phyloP scores from a whole-genome alignment of 2,888 invertebrate species.

The Dugesia japonica region DNA sequence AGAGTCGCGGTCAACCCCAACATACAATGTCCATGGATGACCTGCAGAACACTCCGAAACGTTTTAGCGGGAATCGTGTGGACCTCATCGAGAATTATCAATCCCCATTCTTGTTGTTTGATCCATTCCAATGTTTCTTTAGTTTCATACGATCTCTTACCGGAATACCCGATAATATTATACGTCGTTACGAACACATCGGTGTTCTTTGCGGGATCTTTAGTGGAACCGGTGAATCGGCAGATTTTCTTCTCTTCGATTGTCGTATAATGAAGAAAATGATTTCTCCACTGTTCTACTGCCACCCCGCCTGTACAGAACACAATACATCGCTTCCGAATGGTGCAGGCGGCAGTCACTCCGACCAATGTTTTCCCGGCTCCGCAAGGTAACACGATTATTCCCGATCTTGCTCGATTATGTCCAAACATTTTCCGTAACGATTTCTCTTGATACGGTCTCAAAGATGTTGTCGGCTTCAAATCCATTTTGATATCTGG shows the following conservation, averaged over 20 bases:
- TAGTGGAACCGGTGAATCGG: conserved; percentile 91
- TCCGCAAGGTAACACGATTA: conserved; percentile 93
- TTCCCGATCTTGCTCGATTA: conserved; percentile 73
- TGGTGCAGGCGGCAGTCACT: conserved; percentile 97
- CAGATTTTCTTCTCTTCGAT: conserved; percentile 96
- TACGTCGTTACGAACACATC: conserved; percentile 66
- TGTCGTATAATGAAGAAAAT: conserved; percentile 96
- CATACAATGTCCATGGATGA: conserved; percentile 94
- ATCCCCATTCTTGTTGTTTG: conserved; percentile 92
- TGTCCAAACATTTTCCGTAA: conserved; percentile 98
- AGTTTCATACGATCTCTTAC: conserved; percentile 56
- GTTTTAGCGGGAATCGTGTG: conserved; percentile 99
- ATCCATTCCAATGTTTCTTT: conserved; percentile 99
- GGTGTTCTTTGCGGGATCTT: conserved; percentile 64
- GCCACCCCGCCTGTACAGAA: conserved; percentile 92
- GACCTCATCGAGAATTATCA: conserved; percentile 73
- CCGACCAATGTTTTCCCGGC: conserved; percentile 56
- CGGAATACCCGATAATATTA: conserved; percentile 96
- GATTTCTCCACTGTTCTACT: conserved; percentile 98
- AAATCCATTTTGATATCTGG: conserved; percentile 73
- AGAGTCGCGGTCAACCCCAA: conserved; percentile 86
- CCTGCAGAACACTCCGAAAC: conserved; percentile 87
- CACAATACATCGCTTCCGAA: conserved; percentile 79
- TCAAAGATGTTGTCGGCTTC: conserved; percentile 74
- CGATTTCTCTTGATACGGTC: conserved; percentile 97